Conservation (phyloP, 2,888 invertebrate species). For the Pheosia tremula region DNA sequence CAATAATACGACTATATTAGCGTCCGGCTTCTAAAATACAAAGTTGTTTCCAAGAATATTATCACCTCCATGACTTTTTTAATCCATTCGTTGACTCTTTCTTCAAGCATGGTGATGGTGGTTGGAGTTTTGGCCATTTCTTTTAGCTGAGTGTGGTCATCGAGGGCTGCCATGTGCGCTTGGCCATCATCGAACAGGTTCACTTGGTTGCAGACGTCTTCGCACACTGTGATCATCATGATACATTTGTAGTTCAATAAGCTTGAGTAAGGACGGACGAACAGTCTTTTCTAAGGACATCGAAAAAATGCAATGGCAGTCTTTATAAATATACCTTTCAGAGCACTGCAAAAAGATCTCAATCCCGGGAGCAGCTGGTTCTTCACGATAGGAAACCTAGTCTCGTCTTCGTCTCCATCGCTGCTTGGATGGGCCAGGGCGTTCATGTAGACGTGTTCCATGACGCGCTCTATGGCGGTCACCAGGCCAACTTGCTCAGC, state of each 20-base stretch:
- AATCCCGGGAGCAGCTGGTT: slow-evolving; percentile 92
- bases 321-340: slow-evolving; percentile 85
- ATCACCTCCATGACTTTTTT: slow-evolving; percentile 89
- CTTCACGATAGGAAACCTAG: slow-evolving; percentile 91
- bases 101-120: slow-evolving; percentile 87
- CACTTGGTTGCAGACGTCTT: slow-evolving; percentile 91
- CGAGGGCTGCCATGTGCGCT: slow-evolving; percentile 84
- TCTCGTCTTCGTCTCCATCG: slow-evolving; percentile 92
- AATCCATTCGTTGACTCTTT: slow-evolving; percentile 91
- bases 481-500: slow-evolving; percentile 91
- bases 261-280: too few relatives aligned
- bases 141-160: slow-evolving; percentile 87
- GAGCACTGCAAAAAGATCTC: slow-evolving; percentile 94
- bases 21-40: too few relatives aligned
- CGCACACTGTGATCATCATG: slow-evolving; percentile 86
- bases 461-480: slow-evolving; percentile 93
- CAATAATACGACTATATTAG: neutral
- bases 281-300: too few relatives aligned
- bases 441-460: slow-evolving; percentile 96
- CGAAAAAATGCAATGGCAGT: too few relatives aligned
- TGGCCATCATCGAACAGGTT: slow-evolving; percentile 91
- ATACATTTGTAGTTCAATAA: neutral
- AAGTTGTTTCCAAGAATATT: too few relatives aligned
- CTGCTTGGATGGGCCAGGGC: slow-evolving; percentile 92
- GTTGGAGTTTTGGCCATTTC: slow-evolving; percentile 88